These are phyloP conservation scores for Cosmia pyralina DNA, from an alignment of 2,888 invertebrate species.

Conservation along the genomic window DNA sequence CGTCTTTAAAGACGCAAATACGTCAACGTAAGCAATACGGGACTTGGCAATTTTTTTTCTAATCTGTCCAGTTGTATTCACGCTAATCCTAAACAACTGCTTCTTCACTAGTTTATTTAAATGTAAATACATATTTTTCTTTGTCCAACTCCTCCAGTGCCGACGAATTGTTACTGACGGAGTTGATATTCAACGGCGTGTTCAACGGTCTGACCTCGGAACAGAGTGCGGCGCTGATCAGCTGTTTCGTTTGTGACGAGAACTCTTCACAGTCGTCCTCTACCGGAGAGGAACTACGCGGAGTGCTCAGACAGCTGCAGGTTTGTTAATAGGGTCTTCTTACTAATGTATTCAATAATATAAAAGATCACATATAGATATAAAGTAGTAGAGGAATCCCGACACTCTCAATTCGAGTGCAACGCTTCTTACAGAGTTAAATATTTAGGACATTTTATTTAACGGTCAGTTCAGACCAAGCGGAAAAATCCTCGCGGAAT, in stretches of 20 bases:
- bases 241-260: constrained; percentile 98
- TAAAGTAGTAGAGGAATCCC: too few species aligned
- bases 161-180: constrained; percentile 98
- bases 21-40: neutral
- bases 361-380: too few species aligned
- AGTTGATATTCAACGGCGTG: constrained; percentile 99
- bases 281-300: constrained; percentile 95
- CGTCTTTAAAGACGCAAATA: neutral
- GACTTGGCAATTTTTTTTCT: neutral
- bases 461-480: too few species aligned
- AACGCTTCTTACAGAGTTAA: too few species aligned
- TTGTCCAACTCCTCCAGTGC: constrained; percentile 89
- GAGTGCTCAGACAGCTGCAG: constrained; percentile 97
- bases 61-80: neutral
- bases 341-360: too few species aligned
- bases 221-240: constrained; percentile 96
- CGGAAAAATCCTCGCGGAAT: too few species aligned
- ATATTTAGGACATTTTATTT: too few species aligned
- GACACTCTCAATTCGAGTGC: too few species aligned
- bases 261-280: constrained; percentile 94
- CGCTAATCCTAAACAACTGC: neutral
- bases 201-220: constrained; percentile 96
- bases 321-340: constrained; percentile 74
- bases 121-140: neutral
- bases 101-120: neutral